Conservation (phyloP, 2,113 vertebrate genomes). For the Chaetura pelagica region DNA sequence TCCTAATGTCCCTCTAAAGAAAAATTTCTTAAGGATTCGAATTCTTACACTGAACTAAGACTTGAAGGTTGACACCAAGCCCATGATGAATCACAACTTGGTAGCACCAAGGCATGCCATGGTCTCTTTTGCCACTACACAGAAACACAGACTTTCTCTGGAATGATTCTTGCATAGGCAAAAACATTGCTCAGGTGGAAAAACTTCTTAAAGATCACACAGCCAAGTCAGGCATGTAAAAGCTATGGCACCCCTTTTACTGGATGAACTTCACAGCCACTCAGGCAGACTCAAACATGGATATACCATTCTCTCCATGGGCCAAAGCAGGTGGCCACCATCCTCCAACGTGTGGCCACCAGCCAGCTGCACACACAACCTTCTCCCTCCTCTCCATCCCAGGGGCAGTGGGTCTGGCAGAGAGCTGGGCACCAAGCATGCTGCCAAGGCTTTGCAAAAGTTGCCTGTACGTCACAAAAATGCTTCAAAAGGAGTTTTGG, state of each 20-base stretch:
- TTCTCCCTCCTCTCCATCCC: neutral
- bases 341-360: neutral
- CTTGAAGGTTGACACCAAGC: neutral
- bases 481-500: neutral
- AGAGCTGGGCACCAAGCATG: neutral
- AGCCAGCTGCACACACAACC: rapidly evolving
- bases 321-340: neutral
- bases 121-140: neutral
- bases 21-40: neutral
- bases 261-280: neutral
- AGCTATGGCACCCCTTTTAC: neutral
- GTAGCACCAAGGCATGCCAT: neutral
- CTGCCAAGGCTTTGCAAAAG: neutral
- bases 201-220: neutral
- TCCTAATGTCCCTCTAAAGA: neutral
- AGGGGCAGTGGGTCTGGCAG: rapidly evolving
- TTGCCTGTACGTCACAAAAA: neutral
- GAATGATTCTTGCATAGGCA: neutral
- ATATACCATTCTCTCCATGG: neutral
- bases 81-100: neutral
- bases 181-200: neutral
- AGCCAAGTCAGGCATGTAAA: neutral
- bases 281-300: neutral
- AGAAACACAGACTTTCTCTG: neutral
- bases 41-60: neutral